Evolutionary conservation across 2,113 vertebrate genomes (phyloP).

Genomic region (Pterophyllum scalare): DNA sequence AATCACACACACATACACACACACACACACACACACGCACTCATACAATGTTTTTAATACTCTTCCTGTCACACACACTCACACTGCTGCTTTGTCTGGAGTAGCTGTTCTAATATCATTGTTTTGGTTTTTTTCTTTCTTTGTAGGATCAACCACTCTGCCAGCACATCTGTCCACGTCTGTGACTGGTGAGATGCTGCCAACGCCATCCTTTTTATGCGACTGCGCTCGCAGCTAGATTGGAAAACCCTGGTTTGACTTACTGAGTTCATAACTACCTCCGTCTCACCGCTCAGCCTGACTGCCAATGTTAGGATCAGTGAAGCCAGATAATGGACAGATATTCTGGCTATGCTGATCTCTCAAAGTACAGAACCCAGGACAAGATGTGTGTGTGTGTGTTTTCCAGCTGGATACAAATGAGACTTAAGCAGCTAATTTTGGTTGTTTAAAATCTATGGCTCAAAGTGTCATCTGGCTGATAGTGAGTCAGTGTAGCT

Average conservation of each 20-base stretch:
- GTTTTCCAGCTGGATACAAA: slow-evolving; percentile 4
- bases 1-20: background rate
- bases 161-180: background rate
- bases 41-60: background rate
- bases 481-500: background rate
- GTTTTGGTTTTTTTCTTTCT: no score
- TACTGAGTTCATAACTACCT: background rate
- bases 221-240: background rate
- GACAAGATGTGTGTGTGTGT: background rate
- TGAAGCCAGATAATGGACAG: background rate
- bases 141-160: background rate
- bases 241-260: background rate
- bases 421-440: background rate
- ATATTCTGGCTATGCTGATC: background rate
- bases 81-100: background rate
- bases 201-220: background rate
- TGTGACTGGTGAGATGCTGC: background rate
- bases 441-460: slow-evolving; percentile 1
- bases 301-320: background rate
- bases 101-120: background rate
- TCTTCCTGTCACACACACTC: background rate
- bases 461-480: slow-evolving; percentile 11
- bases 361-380: background rate
- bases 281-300: background rate
- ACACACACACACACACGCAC: no score